A percentile compares a stretch with the other conserved stretches of the same genome.
Conservation (phyloP, 30 jellyfish, hydroid and myxozoan genomes). For the Chironex yamaguchii region DNA sequence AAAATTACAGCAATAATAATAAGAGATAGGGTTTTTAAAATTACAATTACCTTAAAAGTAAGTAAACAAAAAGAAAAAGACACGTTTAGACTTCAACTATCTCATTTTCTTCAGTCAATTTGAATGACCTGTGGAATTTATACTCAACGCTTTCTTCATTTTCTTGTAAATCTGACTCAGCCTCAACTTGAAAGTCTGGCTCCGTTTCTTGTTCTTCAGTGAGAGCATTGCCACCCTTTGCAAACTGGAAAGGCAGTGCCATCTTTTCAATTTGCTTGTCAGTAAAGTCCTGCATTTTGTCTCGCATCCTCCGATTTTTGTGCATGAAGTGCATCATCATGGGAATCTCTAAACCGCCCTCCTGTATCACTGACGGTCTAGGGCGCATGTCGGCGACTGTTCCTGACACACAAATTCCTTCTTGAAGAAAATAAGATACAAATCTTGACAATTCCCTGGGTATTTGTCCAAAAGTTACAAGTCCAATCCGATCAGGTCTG, state of each 20-base stretch:
- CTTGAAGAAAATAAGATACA: constrained; percentile 6
- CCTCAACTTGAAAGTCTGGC: neutral
- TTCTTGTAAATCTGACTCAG: neutral
- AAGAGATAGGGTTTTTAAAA: too few species aligned
- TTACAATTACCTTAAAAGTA: too few species aligned
- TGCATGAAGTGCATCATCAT: neutral
- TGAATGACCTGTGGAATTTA: too few species aligned
- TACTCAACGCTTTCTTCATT: too few species aligned
- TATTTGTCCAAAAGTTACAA: constrained; percentile 48
- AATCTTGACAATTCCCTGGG: constrained; percentile 25
- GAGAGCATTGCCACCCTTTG: too few species aligned
- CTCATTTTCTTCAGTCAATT: too few species aligned
- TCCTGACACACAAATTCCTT: constrained; percentile 5
- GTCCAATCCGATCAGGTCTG: constrained; percentile 17
- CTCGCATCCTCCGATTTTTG: neutral
- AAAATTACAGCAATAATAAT: neutral
- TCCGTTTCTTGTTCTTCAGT: too few species aligned
- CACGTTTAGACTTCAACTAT: too few species aligned
- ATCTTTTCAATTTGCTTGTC: neutral
- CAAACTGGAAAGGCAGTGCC: neutral
- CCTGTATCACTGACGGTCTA: constrained; percentile 40
- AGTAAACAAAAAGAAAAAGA: too few species aligned
- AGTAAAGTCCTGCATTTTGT: neutral
- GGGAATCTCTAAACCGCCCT: constrained; percentile 55
- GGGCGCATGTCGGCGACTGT: constrained; percentile 4